Base-by-base conservation (phyloP, 1,140 invertebrate genomes). In the Drosophila subpulchrella region DNA sequence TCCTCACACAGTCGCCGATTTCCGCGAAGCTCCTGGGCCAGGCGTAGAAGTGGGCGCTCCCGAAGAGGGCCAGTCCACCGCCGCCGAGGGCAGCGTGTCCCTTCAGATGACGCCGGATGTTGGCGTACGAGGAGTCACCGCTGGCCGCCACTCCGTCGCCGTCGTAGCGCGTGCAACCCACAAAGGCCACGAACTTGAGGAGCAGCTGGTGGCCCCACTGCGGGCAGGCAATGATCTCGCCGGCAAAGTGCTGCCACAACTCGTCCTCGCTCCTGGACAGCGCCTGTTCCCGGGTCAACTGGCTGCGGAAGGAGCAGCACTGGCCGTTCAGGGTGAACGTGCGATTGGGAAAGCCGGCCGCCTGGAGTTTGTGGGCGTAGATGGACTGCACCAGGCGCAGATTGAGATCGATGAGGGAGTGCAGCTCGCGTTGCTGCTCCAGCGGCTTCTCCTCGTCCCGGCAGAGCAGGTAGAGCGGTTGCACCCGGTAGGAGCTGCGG, bases 21-120 rank as follows among this genome's bases (percentile, higher is more conserved):
- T 98, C 94, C 13, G 95, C 93, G 48, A 98, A 92, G 53, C 91
- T 92, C 8, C 94, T 94, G 3, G 98, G 97, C 98, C 98, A 99
- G 1, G 97, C 96, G 91, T 98, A 97, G 39, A 99, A 94, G 91
- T 97, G 98, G 5, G 96, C 97, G 1, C 96, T 97, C 4, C 98
- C 97, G 91, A 98, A 97, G 6, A 99, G 93, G 4, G 98, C 98
- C 42, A 99, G 93, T 6, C 97, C 97, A 13, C 97, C 98, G 53
- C 96, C 96, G 53, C 97, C 98, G 51, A 98, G 93, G 3, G 98
- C 97, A 36, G 96, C 96, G 92, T 98, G 96, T 2, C 95, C 97
- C 93, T 97, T 95, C 6, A 96, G 96, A 54, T 96, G 93, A 6
- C 94, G 94, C 24, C 97, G 92, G 34, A 96, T 95, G 79, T 97